Evolutionary conservation across 2,797 vertebrate species (phyloP), one percentile per base, ranked within the genome.

Genomic region (Macrochelys suwanniensis): DNA sequence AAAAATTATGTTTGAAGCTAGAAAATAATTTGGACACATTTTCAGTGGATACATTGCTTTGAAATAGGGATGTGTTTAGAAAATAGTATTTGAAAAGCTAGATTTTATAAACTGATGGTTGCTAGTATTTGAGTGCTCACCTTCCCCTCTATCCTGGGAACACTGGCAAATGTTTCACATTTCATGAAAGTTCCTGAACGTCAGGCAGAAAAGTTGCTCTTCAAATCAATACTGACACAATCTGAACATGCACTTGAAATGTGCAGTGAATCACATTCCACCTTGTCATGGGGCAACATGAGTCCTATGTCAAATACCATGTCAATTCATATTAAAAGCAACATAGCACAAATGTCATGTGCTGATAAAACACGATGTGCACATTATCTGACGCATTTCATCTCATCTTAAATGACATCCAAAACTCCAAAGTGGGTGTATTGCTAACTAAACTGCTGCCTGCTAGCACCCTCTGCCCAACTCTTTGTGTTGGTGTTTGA

Each of bases 1-100:
- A 54, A 96, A 97, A 97, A 98, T 97, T 97, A 98, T 97, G 81
- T 87, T 96, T 90, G 92, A 96, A 97, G 92, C 96, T 96, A 96
- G 78, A 82, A 97, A 97, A 96, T 96, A 47, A 96, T 97, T 95
- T 97, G 59, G n/a, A 84, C 90, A 90, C 93, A 96, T 88, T 95
- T 95, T 88, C 86, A 94, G 80, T 45, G 86, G 88, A 91, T 91
- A 84, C 76, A 94, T 96, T 96, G 71, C 50, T 93, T 93, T 68
- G 82, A 97, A 93, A 94, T 45, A 91, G 78, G 94, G 77, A 84
- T 56, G 84, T 47, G 50, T 89, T 94, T 92, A 95, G 93, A 87
- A 97, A 97, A 85, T 54, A 84, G 17, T 79, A 85, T 57, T 80
- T 87, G 78, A 83, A 74, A 93, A 93, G 87, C 80, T 92, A 68